A percentile compares a stretch with the other conserved stretches of the same genome.
Conservation (phyloP, 2,888 invertebrate genomes). For the Pandemis corylana region DNA sequence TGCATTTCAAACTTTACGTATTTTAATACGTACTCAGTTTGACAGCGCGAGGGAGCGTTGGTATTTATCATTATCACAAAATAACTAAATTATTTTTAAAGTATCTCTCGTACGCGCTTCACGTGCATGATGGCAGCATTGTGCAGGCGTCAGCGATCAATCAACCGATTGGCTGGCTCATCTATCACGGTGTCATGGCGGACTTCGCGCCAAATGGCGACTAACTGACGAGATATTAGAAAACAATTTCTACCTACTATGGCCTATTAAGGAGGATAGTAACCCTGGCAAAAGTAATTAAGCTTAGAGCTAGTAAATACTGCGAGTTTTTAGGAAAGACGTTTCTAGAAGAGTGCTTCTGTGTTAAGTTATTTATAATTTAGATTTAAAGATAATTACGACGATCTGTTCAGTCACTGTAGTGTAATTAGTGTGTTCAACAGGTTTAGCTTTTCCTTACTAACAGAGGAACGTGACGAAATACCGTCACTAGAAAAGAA, state of each 20-base stretch:
- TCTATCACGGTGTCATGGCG: slow-evolving; percentile 79
- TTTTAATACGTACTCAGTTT: not conserved
- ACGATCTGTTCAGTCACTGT: too few relatives aligned
- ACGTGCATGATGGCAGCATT: slow-evolving; percentile 37
- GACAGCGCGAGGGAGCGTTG: not conserved
- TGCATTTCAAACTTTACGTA: too few relatives aligned
- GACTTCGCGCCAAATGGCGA: slow-evolving; percentile 76
- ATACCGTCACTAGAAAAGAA: too few relatives aligned
- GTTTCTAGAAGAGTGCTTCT: not conserved
- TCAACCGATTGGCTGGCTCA: slow-evolving; percentile 76
- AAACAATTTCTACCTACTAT: slow-evolving; percentile 73
- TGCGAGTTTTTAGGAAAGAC: not conserved
- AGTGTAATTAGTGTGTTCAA: too few relatives aligned
- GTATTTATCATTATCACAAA: not conserved
- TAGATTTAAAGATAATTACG: too few relatives aligned
- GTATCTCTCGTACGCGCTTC: slow-evolving; percentile 22
- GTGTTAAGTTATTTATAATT: not conserved
- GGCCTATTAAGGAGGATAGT: slow-evolving; percentile 2
- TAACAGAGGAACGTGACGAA: too few relatives aligned
- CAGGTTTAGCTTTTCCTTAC: too few relatives aligned
- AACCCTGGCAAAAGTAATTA: slow-evolving; percentile 5
- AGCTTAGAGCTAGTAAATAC: not conserved
- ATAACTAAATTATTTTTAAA: slow-evolving; percentile 7
- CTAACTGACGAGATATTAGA: slow-evolving; percentile 73
- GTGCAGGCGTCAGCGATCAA: slow-evolving; percentile 77